These are phyloP conservation scores for Tapirus indicus DNA, from an alignment of 2,797 vertebrate genomes.

Conservation along the genomic window DNA sequence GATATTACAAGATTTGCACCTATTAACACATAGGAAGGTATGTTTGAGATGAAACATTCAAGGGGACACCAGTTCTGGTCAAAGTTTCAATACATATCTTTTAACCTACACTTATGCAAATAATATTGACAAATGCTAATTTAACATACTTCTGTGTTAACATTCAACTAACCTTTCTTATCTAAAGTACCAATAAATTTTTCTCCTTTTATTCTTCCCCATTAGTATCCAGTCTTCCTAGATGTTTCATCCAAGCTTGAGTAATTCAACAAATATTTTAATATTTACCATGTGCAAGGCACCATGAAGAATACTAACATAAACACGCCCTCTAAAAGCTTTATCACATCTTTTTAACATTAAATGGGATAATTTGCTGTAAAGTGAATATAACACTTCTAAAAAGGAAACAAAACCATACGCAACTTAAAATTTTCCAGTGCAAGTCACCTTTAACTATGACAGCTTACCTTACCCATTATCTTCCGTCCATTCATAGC, in stretches of 20 bases:
- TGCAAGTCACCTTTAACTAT: conserved; percentile 87
- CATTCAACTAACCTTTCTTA: conserved; percentile 56
- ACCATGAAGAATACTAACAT: conserved; percentile 34
- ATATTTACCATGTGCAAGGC: not conserved
- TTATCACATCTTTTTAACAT: conserved; percentile 24
- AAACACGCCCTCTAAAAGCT: conserved; percentile 31
- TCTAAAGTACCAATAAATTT: not conserved
- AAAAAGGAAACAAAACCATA: not conserved
- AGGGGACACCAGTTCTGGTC: not conserved
- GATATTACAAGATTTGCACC: not conserved
- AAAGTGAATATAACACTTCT: not conserved
- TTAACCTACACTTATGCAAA: not conserved
- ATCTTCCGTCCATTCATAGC: conserved; percentile 99
- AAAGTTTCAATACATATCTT: not conserved
- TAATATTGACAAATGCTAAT: not conserved
- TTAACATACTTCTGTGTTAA: not conserved
- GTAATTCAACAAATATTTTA: conserved; percentile 51
- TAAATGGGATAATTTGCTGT: not conserved
- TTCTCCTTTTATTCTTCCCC: conserved; percentile 18
- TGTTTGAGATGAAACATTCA: not conserved
- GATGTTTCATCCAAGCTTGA: conserved; percentile 5
- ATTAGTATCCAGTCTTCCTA: conserved; percentile 16
- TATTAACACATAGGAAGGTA: not conserved
- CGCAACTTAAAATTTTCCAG: conserved; percentile 32
- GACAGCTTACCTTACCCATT: conserved; percentile 99